Evolutionary conservation across 2,888 invertebrate species (phyloP).

Genomic region (Synergus laeviventris): DNA sequence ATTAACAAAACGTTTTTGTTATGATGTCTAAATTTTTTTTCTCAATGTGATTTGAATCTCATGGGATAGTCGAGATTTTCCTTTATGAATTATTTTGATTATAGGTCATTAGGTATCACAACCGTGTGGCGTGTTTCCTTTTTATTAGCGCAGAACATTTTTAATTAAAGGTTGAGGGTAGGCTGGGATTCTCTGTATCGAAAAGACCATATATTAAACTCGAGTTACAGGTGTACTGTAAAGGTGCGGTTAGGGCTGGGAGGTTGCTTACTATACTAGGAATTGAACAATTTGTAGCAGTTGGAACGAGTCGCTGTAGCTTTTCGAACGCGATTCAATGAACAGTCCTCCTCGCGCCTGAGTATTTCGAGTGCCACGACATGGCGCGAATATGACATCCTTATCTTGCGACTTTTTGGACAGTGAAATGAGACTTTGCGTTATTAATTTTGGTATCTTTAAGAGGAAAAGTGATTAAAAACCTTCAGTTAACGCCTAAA

Average conservation of each 20-base stretch:
- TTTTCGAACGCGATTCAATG: conserved; percentile 24
- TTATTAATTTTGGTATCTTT: not conserved
- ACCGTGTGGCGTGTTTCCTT: not conserved
- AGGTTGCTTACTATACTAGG: conserved; percentile 47
- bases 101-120: not conserved
- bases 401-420: not conserved
- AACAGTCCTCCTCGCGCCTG: conserved; percentile 1
- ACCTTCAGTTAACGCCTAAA: not conserved
- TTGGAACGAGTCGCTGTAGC: conserved; percentile 42
- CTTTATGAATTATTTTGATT: not conserved
- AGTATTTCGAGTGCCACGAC: too few relatives aligned
- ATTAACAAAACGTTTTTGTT: too few relatives aligned
- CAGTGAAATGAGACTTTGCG: not conserved
- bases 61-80: not conserved
- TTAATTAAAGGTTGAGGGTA: conserved; percentile 30
- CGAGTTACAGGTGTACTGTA: conserved; percentile 53
- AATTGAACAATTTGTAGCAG: conserved; percentile 57
- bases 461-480: not conserved
- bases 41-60: too few relatives aligned
- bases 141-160: conserved; percentile 19
- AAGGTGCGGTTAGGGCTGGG: conserved; percentile 60
- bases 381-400: not conserved
- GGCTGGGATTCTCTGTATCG: conserved; percentile 48
- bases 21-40: too few relatives aligned
- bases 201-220: conserved; percentile 53